Conservation (phyloP, 2,797 vertebrate species). For the Falco novaeseelandiae region DNA sequence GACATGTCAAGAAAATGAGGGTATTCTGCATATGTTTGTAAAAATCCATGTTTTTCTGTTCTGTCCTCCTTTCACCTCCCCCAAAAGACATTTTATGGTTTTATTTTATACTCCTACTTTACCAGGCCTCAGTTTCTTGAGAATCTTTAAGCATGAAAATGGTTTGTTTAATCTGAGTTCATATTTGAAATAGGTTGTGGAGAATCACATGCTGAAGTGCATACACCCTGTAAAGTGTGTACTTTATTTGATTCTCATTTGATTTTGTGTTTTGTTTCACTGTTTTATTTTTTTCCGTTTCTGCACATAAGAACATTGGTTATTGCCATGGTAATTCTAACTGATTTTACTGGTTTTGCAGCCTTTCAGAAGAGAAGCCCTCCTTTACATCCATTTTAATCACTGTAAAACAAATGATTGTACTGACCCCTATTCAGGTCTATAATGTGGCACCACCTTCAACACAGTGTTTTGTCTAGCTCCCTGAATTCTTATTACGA, state of each 20-base stretch:
- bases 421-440: not conserved
- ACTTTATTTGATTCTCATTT: constrained; percentile 5
- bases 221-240: not conserved
- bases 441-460: not conserved
- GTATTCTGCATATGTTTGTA: not conserved
- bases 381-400: constrained; percentile 20
- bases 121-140: not conserved
- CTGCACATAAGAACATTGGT: constrained; percentile 68
- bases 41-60: not conserved
- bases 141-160: constrained; percentile 1
- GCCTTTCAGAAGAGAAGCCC: constrained; percentile 66
- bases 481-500: not conserved
- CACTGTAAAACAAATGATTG: not conserved
- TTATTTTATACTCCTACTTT: constrained; percentile 13
- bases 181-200: not conserved
- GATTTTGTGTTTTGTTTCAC: constrained; percentile 63
- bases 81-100: not conserved
- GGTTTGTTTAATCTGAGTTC: not conserved
- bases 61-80: not conserved
- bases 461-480: not conserved
- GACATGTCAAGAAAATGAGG: not conserved
- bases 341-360: constrained; percentile 73
- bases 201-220: not conserved
- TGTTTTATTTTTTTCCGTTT: constrained; percentile 48
- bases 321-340: constrained; percentile 76